These are phyloP conservation scores for Pseudachorutes palmiensis DNA, from an alignment of 1,140 invertebrate species.

Conservation along the genomic window DNA sequence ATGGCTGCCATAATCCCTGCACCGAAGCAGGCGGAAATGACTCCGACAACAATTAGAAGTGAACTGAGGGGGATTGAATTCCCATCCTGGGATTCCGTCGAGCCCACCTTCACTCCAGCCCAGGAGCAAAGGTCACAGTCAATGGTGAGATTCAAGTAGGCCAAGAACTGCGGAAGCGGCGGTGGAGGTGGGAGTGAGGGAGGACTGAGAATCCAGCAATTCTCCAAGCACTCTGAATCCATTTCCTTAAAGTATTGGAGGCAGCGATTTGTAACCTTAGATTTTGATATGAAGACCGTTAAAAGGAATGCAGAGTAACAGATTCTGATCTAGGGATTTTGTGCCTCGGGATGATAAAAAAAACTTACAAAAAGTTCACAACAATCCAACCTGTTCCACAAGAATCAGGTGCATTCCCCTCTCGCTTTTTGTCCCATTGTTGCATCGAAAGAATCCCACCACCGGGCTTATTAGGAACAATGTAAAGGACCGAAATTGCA, in stretches of 20 bases:
- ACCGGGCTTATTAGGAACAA: too few species aligned
- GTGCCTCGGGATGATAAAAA: too few species aligned
- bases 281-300: too few species aligned
- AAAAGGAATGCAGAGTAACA: too few species aligned
- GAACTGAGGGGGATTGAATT: not conserved
- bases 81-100: not conserved
- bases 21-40: not conserved
- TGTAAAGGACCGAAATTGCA: too few species aligned
- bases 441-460: too few species aligned
- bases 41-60: not conserved
- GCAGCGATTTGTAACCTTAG: too few species aligned
- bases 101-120: not conserved
- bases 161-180: not conserved
- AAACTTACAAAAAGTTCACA: too few species aligned
- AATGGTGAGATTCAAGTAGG: not conserved
- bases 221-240: not conserved
- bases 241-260: not conserved
- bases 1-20: conserved; percentile 7
- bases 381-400: too few species aligned
- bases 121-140: not conserved
- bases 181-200: not conserved
- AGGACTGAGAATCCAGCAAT: not conserved
- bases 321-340: too few species aligned
- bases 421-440: too few species aligned
- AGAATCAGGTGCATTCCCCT: too few species aligned